Percentiles rank a stretch among this genome's conserved stretches.
Conservation (phyloP, 2,113 vertebrate genomes). For the Hippocampus mohnikei region DNA sequence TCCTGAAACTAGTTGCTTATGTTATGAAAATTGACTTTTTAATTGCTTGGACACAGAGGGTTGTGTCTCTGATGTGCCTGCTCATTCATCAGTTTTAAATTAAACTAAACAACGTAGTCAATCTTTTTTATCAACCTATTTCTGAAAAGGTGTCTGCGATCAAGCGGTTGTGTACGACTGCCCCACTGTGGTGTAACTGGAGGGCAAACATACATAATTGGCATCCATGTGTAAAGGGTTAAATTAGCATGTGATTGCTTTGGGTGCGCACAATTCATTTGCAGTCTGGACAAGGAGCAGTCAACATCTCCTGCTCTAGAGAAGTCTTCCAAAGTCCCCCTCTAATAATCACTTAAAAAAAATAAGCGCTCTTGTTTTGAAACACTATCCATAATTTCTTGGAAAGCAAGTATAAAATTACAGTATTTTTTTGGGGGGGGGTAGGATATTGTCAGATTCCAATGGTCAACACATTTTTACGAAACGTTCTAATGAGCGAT, state of each 20-base stretch:
- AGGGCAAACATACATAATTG: background rate
- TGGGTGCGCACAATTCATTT: no score
- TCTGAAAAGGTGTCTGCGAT: background rate
- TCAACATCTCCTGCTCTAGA: no score
- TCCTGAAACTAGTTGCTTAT: constrained; percentile 7
- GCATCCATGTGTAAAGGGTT: background rate
- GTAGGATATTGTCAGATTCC: no score
- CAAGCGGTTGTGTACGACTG: background rate
- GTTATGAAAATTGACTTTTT: background rate
- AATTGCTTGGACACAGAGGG: background rate
- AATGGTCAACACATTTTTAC: no score
- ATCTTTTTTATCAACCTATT: background rate
- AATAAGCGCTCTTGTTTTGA: no score
- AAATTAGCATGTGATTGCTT: background rate
- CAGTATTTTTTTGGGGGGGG: no score
- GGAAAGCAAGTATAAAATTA: no score
- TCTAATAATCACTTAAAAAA: no score
- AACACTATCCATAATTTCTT: no score
- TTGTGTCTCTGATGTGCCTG: background rate
- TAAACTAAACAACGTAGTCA: background rate
- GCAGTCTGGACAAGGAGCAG: no score
- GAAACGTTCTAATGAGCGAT: no score
- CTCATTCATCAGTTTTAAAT: background rate
- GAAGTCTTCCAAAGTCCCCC: no score
- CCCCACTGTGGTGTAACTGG: background rate